phyloP scores from a whole-genome alignment of 2,797 vertebrate species.

The Muraenolepis orangiensis region DNA sequence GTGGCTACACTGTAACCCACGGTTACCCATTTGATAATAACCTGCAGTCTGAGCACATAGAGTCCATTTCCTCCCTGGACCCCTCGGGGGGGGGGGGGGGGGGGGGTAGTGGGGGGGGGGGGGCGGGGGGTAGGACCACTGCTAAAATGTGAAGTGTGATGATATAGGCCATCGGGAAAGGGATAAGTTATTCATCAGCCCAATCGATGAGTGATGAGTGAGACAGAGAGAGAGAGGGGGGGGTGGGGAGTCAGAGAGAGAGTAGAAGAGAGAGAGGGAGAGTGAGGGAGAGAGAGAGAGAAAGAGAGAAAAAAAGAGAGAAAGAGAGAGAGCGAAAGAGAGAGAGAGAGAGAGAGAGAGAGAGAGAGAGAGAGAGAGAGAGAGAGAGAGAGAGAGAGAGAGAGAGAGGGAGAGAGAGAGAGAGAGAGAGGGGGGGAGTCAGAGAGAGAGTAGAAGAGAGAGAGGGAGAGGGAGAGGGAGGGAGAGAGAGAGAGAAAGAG shows the following conservation, averaged over 20 bases:
- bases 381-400: not conserved
- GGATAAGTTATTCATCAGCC: constrained; percentile 76
- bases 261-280: not conserved
- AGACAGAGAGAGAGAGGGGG: constrained; percentile 4
- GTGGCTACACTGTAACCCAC: not conserved
- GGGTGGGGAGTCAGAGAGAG: not conserved
- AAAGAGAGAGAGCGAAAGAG: not conserved
- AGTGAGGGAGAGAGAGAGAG: constrained; percentile 52
- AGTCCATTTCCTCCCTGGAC: constrained; percentile 28
- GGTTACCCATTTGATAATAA: not conserved
- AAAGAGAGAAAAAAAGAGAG: not conserved
- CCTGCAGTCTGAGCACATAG: not conserved
- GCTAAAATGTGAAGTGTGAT: constrained; percentile 62
- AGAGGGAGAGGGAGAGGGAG: not conserved
- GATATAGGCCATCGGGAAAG: constrained; percentile 73
- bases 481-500: not conserved
- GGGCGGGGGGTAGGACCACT: constrained; percentile 41
- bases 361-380: constrained; percentile 38
- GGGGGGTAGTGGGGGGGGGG: constrained; percentile 47
- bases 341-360: not conserved
- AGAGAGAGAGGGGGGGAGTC: not conserved
- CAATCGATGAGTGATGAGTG: constrained; percentile 71
- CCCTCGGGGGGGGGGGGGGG: constrained; percentile 7
- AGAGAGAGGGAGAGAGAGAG: not conserved
- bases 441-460: constrained; percentile 8